These are phyloP conservation scores for Poecile atricapillus DNA, from an alignment of 2,113 vertebrate genomes.

Conservation along the genomic window DNA sequence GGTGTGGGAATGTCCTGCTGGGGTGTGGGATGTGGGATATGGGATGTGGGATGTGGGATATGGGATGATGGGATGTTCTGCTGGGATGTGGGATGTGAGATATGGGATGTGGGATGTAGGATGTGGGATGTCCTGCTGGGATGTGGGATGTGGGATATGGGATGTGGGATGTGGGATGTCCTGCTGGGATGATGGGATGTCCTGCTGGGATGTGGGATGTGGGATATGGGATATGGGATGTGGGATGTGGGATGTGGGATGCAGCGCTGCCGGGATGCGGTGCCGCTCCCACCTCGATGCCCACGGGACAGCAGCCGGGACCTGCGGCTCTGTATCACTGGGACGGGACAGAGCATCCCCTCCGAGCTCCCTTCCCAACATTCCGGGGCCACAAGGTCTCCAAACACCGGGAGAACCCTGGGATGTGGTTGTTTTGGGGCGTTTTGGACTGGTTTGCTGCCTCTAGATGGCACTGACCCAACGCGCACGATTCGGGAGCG, in stretches of 20 bases:
- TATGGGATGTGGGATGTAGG: neutral
- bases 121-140: neutral
- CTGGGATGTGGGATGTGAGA: neutral
- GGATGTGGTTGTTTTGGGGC: neutral
- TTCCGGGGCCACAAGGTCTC: accelerated
- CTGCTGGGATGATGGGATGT: neutral
- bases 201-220: neutral
- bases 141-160: neutral
- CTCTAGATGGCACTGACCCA: slow-evolving; percentile 68
- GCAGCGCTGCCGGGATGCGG: accelerated
- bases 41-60: no score
- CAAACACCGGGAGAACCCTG: accelerated
- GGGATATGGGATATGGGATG: neutral
- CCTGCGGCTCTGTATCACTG: accelerated
- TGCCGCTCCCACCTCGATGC: accelerated
- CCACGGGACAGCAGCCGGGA: accelerated
- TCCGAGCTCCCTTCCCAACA: accelerated
- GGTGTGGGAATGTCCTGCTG: no score
- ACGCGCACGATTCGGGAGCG: neutral
- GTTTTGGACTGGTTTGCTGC: neutral
- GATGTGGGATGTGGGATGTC: neutral
- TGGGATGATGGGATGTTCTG: neutral
- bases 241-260: neutral
- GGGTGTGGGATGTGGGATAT: no score
- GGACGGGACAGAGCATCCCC: accelerated